phyloP scores from a whole-genome alignment of 2,888 invertebrate species.

The Eilema depressum region DNA sequence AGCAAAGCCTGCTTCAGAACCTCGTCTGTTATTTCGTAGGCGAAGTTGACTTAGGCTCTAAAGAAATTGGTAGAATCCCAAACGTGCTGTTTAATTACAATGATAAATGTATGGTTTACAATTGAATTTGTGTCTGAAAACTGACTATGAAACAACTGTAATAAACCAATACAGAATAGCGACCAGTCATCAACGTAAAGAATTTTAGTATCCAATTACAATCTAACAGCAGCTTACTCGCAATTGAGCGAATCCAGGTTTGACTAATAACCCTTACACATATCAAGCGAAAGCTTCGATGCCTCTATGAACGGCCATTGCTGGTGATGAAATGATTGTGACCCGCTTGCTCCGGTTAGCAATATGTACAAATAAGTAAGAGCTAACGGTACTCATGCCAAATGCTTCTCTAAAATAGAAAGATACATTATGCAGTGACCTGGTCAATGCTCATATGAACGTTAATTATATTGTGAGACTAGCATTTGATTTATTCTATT shows the following conservation, averaged over 20 bases:
- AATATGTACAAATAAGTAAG: constrained; percentile 52
- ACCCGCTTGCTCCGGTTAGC: constrained; percentile 24
- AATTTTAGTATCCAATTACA: not conserved
- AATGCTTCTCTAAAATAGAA: constrained; percentile 40
- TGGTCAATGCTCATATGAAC: constrained; percentile 32
- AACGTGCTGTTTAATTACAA: too few relatives aligned
- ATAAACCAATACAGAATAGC: too few relatives aligned
- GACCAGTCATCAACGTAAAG: not conserved
- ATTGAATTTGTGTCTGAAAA: not conserved
- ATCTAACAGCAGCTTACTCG: not conserved
- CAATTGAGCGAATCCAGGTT: not conserved
- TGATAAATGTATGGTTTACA: not conserved
- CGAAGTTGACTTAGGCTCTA: too few relatives aligned
- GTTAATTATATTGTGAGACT: not conserved
- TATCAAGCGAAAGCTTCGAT: not conserved
- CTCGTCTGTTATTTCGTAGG: too few relatives aligned
- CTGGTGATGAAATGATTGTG: constrained; percentile 12
- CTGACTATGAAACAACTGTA: not conserved
- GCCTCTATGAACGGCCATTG: not conserved
- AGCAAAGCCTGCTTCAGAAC: too few relatives aligned
- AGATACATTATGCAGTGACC: constrained; percentile 46
- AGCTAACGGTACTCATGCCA: constrained; percentile 54
- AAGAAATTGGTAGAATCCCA: too few relatives aligned
- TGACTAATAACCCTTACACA: not conserved
- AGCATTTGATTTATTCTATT: not conserved